Evolutionary conservation across 1,140 invertebrate genomes (phyloP), one percentile per base, ranked within the genome.

Genomic region (Papilio dardanus): DNA sequence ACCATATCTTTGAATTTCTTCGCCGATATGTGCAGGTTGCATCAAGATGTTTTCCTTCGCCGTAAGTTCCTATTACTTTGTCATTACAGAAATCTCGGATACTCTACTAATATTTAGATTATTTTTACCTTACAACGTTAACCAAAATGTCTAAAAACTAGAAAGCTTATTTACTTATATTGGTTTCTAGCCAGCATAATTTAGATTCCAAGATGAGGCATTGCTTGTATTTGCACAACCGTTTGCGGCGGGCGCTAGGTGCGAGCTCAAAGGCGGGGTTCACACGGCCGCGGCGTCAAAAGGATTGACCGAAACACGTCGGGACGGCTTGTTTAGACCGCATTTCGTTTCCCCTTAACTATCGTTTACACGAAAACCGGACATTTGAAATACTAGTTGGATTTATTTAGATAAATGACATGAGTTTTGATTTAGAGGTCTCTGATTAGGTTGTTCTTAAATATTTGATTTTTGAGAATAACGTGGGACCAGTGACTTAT

Each of bases 281-380:
- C 81, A 84, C 73, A 82, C 81, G 82, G 80, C 79, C 81, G 81
- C 75, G 78, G 84, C 79, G 82, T 84, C 86, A 86, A 87, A 91
- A 88, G 87, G 87, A 85, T 87, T 86, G 87, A 87, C 90, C 86
- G 88, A 80, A 81, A 85, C 85, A 80, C 82, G 86, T 86, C 83
- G 77, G 75, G 76, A 73, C 68, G 79, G 79, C 71, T 58, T 80
- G 78, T 79, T 74, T 62, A 66, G 74, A 88, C 89, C 89, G 79
- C 88, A 90, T 81, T 76, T 79, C 78, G 79, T 81, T 82, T 80
- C 78, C 78, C 75, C 76, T 79, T 75, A 74, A 73, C 76, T 65
- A 76, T 80, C 81, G 24, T 62, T 62, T 62, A 62, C 54, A 62
- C 54, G 54, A 62, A 62, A 62, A 62, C 24, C 54, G 54, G 54